These are phyloP conservation scores for Halcyon malimbica DNA, from an alignment of 2,113 vertebrate species.

Conservation along the genomic window DNA sequence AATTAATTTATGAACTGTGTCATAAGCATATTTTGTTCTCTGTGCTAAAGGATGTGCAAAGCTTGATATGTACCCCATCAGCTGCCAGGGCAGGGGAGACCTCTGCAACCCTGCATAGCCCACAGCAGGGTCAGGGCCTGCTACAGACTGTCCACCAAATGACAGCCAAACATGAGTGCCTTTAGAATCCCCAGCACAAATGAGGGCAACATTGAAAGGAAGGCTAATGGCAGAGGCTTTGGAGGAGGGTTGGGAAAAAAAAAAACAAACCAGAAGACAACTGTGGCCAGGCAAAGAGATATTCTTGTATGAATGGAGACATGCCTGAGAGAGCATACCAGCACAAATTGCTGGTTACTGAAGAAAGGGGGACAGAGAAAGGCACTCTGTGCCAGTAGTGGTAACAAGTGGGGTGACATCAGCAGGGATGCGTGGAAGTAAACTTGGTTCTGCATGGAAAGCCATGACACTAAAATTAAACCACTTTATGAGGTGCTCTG, in stretches of 20 bases:
- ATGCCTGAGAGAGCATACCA: accelerated
- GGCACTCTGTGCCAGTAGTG: not conserved
- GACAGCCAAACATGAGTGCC: too few relatives aligned
- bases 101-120: not conserved
- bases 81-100: not conserved
- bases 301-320: not conserved
- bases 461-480: not conserved
- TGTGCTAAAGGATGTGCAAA: not conserved
- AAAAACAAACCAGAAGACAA: not conserved
- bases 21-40: not conserved
- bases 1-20: not conserved
- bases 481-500: not conserved
- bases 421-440: not conserved
- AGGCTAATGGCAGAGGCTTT: not conserved
- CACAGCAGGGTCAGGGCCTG: not conserved
- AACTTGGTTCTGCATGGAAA: not conserved
- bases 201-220: not conserved
- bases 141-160: not conserved
- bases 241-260: not conserved
- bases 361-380: not conserved
- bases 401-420: not conserved
- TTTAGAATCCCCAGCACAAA: not conserved
- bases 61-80: accelerated
- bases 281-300: not conserved
- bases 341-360: not conserved